Conservation (phyloP, 1,140 invertebrate species). For the Leptinotarsa defecta region DNA sequence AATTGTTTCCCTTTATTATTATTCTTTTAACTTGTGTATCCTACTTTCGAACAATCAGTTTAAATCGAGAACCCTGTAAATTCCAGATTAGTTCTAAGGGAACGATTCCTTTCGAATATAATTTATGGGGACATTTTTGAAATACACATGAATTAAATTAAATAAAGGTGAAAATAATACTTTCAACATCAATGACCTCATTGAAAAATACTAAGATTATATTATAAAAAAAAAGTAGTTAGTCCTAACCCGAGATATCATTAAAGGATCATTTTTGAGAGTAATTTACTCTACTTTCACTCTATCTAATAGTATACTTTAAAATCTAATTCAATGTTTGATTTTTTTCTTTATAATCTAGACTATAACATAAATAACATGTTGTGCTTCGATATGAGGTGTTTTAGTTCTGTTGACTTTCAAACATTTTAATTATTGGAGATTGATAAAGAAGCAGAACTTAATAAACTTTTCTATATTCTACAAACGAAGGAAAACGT, state of each 20-base stretch:
- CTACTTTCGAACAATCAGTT: background rate
- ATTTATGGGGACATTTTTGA: background rate
- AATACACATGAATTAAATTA: background rate
- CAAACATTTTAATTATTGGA: too few relatives aligned
- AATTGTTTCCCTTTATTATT: slow-evolving; percentile 35
- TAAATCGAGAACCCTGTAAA: slow-evolving; percentile 5
- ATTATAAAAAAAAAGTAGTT: too few relatives aligned
- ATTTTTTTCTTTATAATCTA: background rate
- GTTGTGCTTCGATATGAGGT: too few relatives aligned
- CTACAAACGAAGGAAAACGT: background rate
- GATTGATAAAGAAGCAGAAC: background rate
- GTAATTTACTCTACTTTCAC: slow-evolving; percentile 53
- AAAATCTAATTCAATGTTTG: background rate
- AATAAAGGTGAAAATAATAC: too few relatives aligned
- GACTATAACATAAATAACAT: background rate
- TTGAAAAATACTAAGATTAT: too few relatives aligned
- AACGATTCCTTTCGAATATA: background rate
- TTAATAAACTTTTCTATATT: too few relatives aligned
- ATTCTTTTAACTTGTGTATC: background rate
- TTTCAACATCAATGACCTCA: too few relatives aligned
- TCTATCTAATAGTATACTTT: slow-evolving; percentile 52
- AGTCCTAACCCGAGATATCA: background rate
- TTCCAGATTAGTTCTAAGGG: background rate
- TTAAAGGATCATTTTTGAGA: slow-evolving; percentile 38
- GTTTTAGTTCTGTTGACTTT: too few relatives aligned